Percentiles rank a stretch among this genome's conserved stretches.
Evolutionary conservation across 1,140 invertebrate species (phyloP).

Genomic region (Cydia amplana): DNA sequence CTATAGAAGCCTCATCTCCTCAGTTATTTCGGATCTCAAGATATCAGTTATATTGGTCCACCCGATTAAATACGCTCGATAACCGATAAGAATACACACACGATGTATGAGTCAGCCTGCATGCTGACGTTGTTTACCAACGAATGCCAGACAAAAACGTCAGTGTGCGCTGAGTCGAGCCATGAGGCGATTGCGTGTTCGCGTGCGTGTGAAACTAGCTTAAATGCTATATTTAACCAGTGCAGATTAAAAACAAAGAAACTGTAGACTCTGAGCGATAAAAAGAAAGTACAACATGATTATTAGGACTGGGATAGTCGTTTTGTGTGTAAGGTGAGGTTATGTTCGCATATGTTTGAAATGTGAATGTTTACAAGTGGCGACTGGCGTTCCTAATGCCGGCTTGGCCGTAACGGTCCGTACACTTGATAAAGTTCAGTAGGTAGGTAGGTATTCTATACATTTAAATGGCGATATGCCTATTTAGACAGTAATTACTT

Average conservation of each 20-base stretch:
- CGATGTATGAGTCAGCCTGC: neutral
- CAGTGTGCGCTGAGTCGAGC: slow-evolving; percentile 2
- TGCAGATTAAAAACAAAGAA: neutral
- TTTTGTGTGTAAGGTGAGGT: slow-evolving; percentile 18
- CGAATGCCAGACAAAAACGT: slow-evolving; percentile 22
- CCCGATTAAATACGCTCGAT: neutral
- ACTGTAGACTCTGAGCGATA: neutral
- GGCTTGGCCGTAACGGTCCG: neutral
- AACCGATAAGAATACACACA: slow-evolving; percentile 4
- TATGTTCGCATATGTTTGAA: slow-evolving; percentile 15
- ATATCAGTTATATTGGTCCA: neutral
- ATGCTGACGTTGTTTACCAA: slow-evolving; percentile 21
- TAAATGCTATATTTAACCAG: slow-evolving; percentile 1
- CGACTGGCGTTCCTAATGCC: neutral
- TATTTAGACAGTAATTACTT: neutral
- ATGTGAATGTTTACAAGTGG: slow-evolving; percentile 23
- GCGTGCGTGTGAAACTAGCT: neutral
- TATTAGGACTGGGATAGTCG: neutral
- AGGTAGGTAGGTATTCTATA: neutral
- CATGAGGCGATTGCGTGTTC: slow-evolving; percentile 5
- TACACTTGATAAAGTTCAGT: slow-evolving; percentile 7
- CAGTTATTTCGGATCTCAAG: neutral
- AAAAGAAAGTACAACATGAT: slow-evolving; percentile 8
- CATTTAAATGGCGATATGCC: neutral
- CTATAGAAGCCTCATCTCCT: no score